A percentile compares a stretch with the other conserved stretches of the same genome.
Evolutionary conservation across 2,888 invertebrate species (phyloP).

Genomic region (Hypercompe scribonia): DNA sequence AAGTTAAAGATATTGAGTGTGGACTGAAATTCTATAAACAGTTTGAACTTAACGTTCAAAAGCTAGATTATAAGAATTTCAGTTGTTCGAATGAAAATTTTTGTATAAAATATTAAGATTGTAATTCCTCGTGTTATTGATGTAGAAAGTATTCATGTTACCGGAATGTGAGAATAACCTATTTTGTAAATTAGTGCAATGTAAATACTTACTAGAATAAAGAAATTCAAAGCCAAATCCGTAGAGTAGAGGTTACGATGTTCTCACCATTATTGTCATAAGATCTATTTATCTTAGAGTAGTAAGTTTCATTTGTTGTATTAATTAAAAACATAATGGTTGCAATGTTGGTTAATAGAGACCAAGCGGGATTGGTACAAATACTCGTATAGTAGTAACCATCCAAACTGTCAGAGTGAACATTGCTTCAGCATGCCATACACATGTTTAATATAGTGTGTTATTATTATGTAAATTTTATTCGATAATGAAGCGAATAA

Average conservation of each 20-base stretch:
- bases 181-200: conserved; percentile 51
- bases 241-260: conserved; percentile 40
- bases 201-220: conserved; percentile 46
- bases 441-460: neutral
- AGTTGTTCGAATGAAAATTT: conserved; percentile 28
- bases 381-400: neutral
- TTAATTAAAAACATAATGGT: neutral
- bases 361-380: neutral
- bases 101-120: conserved; percentile 38
- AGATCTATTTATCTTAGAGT: conserved; percentile 20
- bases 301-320: neutral
- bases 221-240: conserved; percentile 43
- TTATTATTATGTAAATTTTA: neutral
- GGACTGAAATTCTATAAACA: conserved; percentile 29
- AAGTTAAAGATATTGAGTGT: conserved; percentile 16
- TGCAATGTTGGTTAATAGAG: neutral
- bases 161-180: conserved; percentile 38
- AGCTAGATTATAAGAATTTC: conserved; percentile 26
- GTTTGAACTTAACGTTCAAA: conserved; percentile 1
- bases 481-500: neutral
- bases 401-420: neutral
- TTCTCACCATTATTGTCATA: conserved; percentile 32
- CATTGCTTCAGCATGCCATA: conserved; percentile 11
- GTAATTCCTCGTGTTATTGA: conserved; percentile 30
- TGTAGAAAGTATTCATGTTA: conserved; percentile 46